phyloP scores from a whole-genome alignment of 92 coral and sea anemone genomes.

The Micromussa lordhowensis region DNA sequence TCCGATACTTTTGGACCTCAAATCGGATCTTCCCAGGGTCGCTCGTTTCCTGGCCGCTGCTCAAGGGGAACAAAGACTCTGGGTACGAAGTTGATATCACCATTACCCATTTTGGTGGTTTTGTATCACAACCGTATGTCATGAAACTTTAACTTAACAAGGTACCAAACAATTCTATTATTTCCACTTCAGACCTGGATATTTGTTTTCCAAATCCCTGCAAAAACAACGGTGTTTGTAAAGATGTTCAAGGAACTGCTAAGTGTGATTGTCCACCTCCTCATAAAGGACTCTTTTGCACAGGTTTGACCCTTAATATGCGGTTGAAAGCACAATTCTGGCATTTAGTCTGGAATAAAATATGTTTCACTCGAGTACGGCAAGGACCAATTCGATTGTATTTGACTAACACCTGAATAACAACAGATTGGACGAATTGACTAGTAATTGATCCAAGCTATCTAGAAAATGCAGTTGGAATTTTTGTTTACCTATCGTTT shows the following conservation, averaged over 20 bases:
- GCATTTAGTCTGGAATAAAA: not conserved
- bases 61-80: too few relatives aligned
- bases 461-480: too few relatives aligned
- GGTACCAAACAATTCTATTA: not conserved
- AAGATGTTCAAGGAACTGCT: constrained; percentile 69
- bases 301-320: constrained; percentile 57
- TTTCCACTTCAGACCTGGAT: constrained; percentile 64
- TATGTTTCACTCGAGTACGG: not conserved
- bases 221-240: constrained; percentile 84
- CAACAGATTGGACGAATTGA: too few relatives aligned
- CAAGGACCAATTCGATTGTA: not conserved
- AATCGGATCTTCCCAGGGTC: too few relatives aligned
- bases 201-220: constrained; percentile 95
- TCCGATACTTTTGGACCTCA: too few relatives aligned
- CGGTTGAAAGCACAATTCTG: not conserved
- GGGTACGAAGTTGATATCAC: too few relatives aligned
- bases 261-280: constrained; percentile 78
- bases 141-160: too few relatives aligned
- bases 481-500: too few relatives aligned
- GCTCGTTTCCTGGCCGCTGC: too few relatives aligned
- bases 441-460: too few relatives aligned
- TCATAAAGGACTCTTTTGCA: constrained; percentile 81
- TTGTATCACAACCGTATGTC: too few relatives aligned
- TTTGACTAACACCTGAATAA: not conserved
- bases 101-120: too few relatives aligned